Percentiles rank a stretch among this genome's conserved stretches.
Evolutionary conservation across 2,797 vertebrate species (phyloP).

Genomic region (Poecilia velifera): DNA sequence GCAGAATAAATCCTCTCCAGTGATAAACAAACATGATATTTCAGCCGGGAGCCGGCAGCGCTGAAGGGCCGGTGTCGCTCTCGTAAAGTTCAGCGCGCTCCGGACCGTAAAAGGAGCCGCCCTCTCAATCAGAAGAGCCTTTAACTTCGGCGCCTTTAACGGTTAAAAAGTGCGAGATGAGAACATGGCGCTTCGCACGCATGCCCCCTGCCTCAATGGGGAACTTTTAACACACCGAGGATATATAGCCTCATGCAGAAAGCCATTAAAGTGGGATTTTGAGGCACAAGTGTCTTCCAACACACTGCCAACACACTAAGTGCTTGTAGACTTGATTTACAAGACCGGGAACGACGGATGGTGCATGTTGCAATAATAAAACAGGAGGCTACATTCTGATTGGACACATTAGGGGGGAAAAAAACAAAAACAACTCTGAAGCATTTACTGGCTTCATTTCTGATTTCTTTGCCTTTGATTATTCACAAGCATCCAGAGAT

Average conservation of each 20-base stretch:
- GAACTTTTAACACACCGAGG: constrained; percentile 59
- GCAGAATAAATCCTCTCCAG: constrained; percentile 81
- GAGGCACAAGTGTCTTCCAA: constrained; percentile 61
- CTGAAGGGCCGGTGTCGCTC: constrained; percentile 61
- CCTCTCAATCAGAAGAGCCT: constrained; percentile 72
- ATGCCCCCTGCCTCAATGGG: constrained; percentile 39
- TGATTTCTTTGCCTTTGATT: constrained; percentile 5
- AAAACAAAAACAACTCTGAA: constrained; percentile 15
- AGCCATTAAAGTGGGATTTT: constrained; percentile 73
- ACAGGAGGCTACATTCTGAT: constrained; percentile 23
- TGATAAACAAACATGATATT: constrained; percentile 86
- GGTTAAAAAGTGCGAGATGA: constrained; percentile 56
- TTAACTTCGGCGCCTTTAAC: constrained; percentile 59
- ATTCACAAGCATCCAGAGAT: constrained; percentile 3
- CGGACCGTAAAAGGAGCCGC: constrained; percentile 72
- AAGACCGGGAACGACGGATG: constrained; percentile 11
- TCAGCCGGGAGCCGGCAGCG: constrained; percentile 68
- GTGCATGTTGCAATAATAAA: constrained; percentile 37
- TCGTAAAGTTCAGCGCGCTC: constrained; percentile 79
- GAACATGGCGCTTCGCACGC: constrained; percentile 42
- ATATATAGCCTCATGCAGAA: constrained; percentile 72
- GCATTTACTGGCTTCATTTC: constrained; percentile 23
- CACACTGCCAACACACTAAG: constrained; percentile 65
- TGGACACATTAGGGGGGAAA: not conserved
- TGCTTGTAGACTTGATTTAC: constrained; percentile 64